phyloP scores from a whole-genome alignment of 2,888 invertebrate species.

The Lypha dubia region DNA sequence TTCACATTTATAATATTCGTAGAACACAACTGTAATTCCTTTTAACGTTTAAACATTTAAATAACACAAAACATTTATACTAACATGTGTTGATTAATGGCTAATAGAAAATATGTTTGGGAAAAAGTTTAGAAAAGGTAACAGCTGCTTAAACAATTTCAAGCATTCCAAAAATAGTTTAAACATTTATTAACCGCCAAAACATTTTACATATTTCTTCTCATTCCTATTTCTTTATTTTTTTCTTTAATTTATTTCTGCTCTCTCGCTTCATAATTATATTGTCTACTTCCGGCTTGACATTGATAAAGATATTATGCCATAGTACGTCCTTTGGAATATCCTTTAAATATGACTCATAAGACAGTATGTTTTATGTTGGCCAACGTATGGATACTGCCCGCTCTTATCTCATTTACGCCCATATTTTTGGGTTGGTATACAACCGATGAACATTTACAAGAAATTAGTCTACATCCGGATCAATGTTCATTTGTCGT shows the following conservation, averaged over 20 bases:
- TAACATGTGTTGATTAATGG: not conserved
- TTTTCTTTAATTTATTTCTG: constrained; percentile 71
- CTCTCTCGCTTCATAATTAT: not conserved
- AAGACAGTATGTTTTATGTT: constrained; percentile 91
- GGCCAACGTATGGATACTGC: constrained; percentile 95
- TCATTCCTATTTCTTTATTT: constrained; percentile 17
- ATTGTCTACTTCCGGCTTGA: too few species aligned
- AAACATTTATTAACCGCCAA: constrained; percentile 39
- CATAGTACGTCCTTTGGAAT: constrained; percentile 96
- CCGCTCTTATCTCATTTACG: constrained; percentile 95
- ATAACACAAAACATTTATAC: constrained; percentile 3
- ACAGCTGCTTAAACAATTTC: constrained; percentile 43
- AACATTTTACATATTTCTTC: constrained; percentile 33
- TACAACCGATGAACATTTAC: constrained; percentile 91
- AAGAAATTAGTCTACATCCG: constrained; percentile 85
- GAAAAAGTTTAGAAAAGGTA: constrained; percentile 3
- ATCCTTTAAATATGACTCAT: constrained; percentile 96
- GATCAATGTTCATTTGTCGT: constrained; percentile 93
- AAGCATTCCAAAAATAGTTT: constrained; percentile 18
- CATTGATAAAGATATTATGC: constrained; percentile 89
- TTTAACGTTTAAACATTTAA: not conserved
- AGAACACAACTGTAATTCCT: not conserved
- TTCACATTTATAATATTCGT: too few species aligned
- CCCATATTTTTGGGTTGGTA: constrained; percentile 98
- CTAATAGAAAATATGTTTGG: not conserved